Conservation (phyloP, 2,113 vertebrate genomes). For the Mobula birostris region DNA sequence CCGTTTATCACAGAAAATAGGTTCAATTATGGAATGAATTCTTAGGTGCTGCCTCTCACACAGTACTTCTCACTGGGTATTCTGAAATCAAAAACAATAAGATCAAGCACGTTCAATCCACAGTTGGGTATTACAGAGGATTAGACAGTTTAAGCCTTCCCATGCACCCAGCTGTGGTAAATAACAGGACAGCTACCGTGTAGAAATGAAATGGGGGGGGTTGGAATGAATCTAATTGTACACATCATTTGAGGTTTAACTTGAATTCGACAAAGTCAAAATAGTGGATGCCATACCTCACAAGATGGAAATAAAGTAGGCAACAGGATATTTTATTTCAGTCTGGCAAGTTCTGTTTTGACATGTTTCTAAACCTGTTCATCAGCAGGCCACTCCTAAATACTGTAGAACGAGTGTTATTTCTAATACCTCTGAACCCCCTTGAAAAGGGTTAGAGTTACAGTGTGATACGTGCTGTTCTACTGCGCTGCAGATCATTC, state of each 20-base stretch:
- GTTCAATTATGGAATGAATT: neutral
- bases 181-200: neutral
- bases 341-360: constrained; percentile 34
- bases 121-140: neutral
- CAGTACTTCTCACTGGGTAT: neutral
- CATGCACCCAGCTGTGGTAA: neutral
- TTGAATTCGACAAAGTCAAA: constrained; percentile 22
- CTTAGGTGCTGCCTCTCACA: neutral
- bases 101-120: neutral
- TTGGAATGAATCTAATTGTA: neutral
- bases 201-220: neutral
- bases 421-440: constrained; percentile 33
- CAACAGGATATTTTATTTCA: constrained; percentile 35
- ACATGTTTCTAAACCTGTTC: constrained; percentile 34
- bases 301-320: constrained; percentile 30
- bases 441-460: constrained; percentile 35
- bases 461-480: constrained; percentile 34
- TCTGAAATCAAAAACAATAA: neutral
- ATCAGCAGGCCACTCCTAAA: constrained; percentile 19
- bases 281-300: constrained; percentile 27
- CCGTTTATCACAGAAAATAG: neutral
- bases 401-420: constrained; percentile 32
- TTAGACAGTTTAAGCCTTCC: neutral
- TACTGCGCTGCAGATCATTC: constrained; percentile 22
- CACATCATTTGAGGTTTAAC: constrained; percentile 16